Evolutionary conservation across 1,140 invertebrate genomes (phyloP), one percentile per base, ranked within the genome.

Genomic region (Agrypnia vestita): DNA sequence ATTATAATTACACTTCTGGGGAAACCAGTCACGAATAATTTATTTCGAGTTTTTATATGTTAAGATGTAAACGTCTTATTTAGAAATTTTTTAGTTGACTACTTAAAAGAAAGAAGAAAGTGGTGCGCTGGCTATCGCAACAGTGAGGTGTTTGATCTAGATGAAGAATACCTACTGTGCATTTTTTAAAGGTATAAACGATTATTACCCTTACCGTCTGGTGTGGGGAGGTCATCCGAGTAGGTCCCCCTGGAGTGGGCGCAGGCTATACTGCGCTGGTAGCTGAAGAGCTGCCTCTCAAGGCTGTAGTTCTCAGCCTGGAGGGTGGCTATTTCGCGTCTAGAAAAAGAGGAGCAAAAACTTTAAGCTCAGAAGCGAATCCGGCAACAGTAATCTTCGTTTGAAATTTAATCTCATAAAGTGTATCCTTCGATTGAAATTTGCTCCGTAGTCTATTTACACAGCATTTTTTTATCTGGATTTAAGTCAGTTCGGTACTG

Each of bases 241-340:
- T 85, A 90, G 82, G 83, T 88, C 81, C 86, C 89, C 84, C 89
- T 90, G 85, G 91, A 90, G 82, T 94, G 94, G 7, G 93, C 93
- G 80, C 92, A 94, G n/a, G 95, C 94, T 47, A 96, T 91, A 84
- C 94, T 95, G 86, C 95, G 94, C 86, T 97, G 96, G 86, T 96
- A 97, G 85, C 94, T 95, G 90, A 97, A 95, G 49, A 97, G 86
- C 87, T 97, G 95, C 78, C 95, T 90, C 86, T 97, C 96, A 79
- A 97, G 88, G 46, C 93, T 94, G 86, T 96, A 95, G 85, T 97
- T 97, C 87, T 97, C 96, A 7, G 94, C 93, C 86, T 97, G 95
- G 8, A 97, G 89, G 1, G 94, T 94, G 69, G 92, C 90, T 78
- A 97, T 96, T 87, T 97, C 96, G 44, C 94, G 91, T 85, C 95